Percentiles rank a stretch among this genome's conserved stretches.
Conservation (phyloP, 2,888 invertebrate genomes). For the Volucella zonaria region DNA sequence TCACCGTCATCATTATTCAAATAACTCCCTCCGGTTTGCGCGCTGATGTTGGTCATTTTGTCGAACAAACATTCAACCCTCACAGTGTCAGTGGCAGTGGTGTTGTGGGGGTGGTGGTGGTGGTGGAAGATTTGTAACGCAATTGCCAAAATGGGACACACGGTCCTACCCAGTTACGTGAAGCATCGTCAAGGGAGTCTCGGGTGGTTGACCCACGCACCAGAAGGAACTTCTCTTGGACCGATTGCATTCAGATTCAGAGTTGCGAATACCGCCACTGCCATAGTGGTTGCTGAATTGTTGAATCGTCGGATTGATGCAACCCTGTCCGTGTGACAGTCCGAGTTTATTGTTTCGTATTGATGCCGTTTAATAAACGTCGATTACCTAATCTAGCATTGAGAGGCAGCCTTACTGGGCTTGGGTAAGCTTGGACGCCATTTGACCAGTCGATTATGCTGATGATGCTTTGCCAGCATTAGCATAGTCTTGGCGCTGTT, state of each 20-base stretch:
- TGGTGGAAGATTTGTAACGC: conserved; percentile 51
- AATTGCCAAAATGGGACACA: conserved; percentile 47
- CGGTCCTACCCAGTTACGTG: conserved; percentile 16
- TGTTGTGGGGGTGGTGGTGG: too few species aligned
- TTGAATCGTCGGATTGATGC: conserved; percentile 18
- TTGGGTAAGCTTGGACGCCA: neutral
- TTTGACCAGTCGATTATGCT: conserved; percentile 30
- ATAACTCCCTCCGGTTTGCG: too few species aligned
- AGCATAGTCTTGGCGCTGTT: conserved; percentile 40
- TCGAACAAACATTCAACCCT: neutral
- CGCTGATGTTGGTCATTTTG: too few species aligned
- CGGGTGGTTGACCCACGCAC: conserved; percentile 55
- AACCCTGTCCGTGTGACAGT: conserved; percentile 6
- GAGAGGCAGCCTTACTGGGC: conserved; percentile 9
- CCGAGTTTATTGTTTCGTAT: conserved; percentile 68
- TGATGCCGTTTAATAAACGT: conserved; percentile 72
- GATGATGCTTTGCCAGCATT: conserved; percentile 32
- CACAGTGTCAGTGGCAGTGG: neutral
- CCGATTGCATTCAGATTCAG: conserved; percentile 53
- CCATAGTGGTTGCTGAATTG: conserved; percentile 7
- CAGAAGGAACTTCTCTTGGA: conserved; percentile 48
- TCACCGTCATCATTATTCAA: neutral
- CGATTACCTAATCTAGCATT: conserved; percentile 71
- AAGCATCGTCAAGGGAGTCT: conserved; percentile 16
- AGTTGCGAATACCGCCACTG: conserved; percentile 36